Evolutionary conservation across 1,140 invertebrate genomes (phyloP).

Genomic region (Zaprionus kolodkinae): DNA sequence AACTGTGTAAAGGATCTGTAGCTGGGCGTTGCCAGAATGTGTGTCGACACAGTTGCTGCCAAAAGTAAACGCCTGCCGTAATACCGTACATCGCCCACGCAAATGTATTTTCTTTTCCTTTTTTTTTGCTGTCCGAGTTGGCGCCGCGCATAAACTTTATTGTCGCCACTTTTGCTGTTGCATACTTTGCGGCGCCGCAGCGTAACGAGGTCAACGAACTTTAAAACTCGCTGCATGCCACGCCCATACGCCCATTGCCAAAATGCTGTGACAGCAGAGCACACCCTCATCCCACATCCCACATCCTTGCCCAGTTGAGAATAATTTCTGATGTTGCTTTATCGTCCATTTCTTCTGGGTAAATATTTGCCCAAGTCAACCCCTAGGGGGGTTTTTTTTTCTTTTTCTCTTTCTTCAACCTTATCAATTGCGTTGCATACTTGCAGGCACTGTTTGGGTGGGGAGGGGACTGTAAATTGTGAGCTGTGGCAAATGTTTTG

Average conservation of each 20-base stretch:
- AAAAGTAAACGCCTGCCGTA: conserved; percentile 34
- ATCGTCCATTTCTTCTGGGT: conserved; percentile 40
- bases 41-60: conserved; percentile 33
- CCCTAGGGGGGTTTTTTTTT: neutral
- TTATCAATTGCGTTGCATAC: conserved; percentile 73
- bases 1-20: too few species aligned
- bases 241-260: conserved; percentile 24
- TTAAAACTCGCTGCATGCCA: conserved; percentile 59
- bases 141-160: conserved; percentile 76
- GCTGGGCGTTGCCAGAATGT: conserved; percentile 44
- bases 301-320: conserved; percentile 21
- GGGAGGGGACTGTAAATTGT: conserved; percentile 54
- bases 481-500: conserved; percentile 72
- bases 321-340: conserved; percentile 40
- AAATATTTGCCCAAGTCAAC: conserved; percentile 76
- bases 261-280: conserved; percentile 1
- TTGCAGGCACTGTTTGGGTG: conserved; percentile 37
- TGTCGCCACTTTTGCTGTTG: conserved; percentile 76
- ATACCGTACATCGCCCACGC: conserved; percentile 11
- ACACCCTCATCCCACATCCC: conserved; percentile 32
- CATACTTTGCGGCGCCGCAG: conserved; percentile 73
- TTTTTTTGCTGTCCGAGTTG: conserved; percentile 38
- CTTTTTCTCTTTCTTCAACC: conserved; percentile 21
- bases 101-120: conserved; percentile 15
- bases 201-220: conserved; percentile 63